These are phyloP conservation scores for Coelinius sp. DNA, from an alignment of 2,888 invertebrate genomes.

Conservation along the genomic window DNA sequence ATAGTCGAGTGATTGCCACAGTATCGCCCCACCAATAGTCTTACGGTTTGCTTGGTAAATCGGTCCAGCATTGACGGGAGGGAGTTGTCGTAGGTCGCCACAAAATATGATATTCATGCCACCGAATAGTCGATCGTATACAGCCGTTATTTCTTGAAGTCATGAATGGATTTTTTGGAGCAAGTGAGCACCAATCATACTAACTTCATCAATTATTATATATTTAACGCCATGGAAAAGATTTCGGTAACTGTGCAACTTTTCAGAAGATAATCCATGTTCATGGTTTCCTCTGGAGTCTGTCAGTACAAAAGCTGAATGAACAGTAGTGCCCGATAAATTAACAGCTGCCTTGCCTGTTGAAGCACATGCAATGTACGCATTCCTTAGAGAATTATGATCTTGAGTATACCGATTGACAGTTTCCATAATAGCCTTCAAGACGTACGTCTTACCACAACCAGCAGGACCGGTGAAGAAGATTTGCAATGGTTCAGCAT, in stretches of 20 bases:
- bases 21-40: constrained; percentile 42
- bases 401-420: constrained; percentile 62
- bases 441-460: constrained; percentile 59
- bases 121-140: constrained; percentile 58
- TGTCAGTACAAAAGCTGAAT: constrained; percentile 49
- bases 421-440: constrained; percentile 66
- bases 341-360: constrained; percentile 47
- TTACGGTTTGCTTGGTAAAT: background rate
- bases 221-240: constrained; percentile 56
- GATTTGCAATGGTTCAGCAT: constrained; percentile 36
- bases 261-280: background rate
- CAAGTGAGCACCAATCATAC: constrained; percentile 61
- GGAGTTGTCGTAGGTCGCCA: background rate
- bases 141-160: constrained; percentile 61
- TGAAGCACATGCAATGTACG: constrained; percentile 59
- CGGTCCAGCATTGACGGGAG: background rate
- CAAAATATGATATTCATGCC: constrained; percentile 50
- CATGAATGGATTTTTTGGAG: constrained; percentile 49
- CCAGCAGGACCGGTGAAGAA: constrained; percentile 57
- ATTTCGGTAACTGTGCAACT: background rate
- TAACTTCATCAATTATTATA: constrained; percentile 63
- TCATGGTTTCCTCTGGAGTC: constrained; percentile 26
- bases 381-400: constrained; percentile 59
- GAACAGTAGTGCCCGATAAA: constrained; percentile 51
- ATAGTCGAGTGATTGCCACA: constrained; percentile 59